A percentile compares a stretch with the other conserved stretches of the same genome.
Evolutionary conservation across 2,797 vertebrate species (phyloP).

Genomic region (Gymnothorax reevesii): DNA sequence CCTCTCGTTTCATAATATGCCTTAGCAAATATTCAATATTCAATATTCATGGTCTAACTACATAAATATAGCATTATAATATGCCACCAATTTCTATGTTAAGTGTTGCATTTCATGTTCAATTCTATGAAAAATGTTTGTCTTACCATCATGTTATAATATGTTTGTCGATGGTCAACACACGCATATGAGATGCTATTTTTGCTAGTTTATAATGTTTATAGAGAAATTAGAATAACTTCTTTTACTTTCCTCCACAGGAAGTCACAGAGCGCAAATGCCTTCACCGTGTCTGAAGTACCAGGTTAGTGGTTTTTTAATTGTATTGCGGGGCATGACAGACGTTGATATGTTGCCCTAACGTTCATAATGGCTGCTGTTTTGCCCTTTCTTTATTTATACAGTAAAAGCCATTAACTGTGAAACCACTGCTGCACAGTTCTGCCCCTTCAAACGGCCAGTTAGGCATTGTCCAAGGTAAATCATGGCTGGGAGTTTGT

Average conservation of each 20-base stretch:
- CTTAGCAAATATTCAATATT: neutral
- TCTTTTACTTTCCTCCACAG: constrained; percentile 66
- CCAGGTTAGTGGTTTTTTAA: constrained; percentile 75
- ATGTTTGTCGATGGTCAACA: neutral
- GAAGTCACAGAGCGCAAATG: constrained; percentile 93
- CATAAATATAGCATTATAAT: neutral
- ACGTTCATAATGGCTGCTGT: neutral
- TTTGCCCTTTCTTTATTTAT: constrained; percentile 29
- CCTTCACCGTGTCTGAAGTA: constrained; percentile 90
- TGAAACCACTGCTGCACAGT: constrained; percentile 86
- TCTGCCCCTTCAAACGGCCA: constrained; percentile 91
- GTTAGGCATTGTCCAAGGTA: constrained; percentile 93
- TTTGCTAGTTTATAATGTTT: neutral
- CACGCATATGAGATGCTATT: neutral
- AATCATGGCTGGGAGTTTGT: constrained; percentile 18
- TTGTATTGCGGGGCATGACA: neutral
- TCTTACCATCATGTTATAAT: neutral
- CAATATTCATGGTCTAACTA: neutral
- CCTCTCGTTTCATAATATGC: neutral
- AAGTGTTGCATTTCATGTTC: neutral
- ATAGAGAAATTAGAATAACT: neutral
- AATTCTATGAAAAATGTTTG: neutral
- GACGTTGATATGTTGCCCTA: neutral
- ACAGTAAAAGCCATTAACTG: constrained; percentile 91
- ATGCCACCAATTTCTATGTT: neutral